A percentile compares a stretch with the other conserved stretches of the same genome.
Evolutionary conservation across 1,140 invertebrate species (phyloP).

Genomic region (Drosophila tsacasi): DNA sequence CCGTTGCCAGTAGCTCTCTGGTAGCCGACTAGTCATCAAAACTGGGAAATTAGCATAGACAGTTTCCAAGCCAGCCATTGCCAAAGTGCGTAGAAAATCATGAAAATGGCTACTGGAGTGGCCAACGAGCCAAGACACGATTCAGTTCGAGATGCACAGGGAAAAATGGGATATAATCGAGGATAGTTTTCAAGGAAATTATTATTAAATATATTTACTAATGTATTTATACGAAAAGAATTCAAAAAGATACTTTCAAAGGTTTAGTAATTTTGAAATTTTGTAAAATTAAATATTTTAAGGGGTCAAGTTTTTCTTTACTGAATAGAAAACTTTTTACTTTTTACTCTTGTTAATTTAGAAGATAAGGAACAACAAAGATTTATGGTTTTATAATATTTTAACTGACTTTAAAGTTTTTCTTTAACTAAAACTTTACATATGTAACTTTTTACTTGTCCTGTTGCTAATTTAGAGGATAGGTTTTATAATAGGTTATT

Average conservation of each 20-base stretch:
- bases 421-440: too few species aligned
- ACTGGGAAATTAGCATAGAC: slow-evolving; percentile 73
- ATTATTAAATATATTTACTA: background rate
- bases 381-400: too few species aligned
- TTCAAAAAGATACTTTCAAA: background rate
- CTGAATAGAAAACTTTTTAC: background rate
- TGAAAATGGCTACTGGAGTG: slow-evolving; percentile 78
- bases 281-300: too few species aligned
- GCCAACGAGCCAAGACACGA: slow-evolving; percentile 31
- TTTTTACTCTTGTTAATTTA: too few species aligned
- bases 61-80: slow-evolving; percentile 70
- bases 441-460: too few species aligned
- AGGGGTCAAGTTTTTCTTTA: background rate
- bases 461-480: too few species aligned
- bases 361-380: too few species aligned
- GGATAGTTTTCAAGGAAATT: too few species aligned
- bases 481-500: too few species aligned
- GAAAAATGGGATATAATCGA: background rate
- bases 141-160: slow-evolving; percentile 11
- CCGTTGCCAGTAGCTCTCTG: slow-evolving; percentile 58
- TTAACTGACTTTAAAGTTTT: too few species aligned
- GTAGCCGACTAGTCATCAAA: slow-evolving; percentile 72
- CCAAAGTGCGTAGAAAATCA: slow-evolving; percentile 82
- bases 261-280: too few species aligned
- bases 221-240: background rate